Evolutionary conservation across 2,888 invertebrate species (phyloP).

Genomic region (Habrosyne pyritoides): DNA sequence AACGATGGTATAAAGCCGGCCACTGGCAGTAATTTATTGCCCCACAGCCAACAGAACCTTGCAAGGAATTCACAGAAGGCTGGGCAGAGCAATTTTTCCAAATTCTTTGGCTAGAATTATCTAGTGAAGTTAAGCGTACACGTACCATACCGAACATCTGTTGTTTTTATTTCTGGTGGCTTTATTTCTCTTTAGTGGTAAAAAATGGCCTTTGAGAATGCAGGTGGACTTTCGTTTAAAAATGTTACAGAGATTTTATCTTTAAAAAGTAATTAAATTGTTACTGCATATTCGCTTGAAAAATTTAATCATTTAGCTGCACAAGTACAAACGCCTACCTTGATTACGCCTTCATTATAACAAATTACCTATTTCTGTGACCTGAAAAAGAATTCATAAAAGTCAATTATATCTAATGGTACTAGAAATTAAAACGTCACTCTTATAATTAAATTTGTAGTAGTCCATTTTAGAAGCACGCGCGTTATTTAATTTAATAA

Average conservation of each 20-base stretch:
- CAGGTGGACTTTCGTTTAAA: not conserved
- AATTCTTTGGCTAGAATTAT: conserved; percentile 15
- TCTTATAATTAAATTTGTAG: not conserved
- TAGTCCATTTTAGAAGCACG: not conserved
- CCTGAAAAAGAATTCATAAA: not conserved
- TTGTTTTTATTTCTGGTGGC: not conserved
- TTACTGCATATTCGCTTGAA: too few species aligned
- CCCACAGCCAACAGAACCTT: conserved; percentile 9
- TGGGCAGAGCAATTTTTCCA: conserved; percentile 25
- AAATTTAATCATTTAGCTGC: too few species aligned
- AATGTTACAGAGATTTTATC: not conserved
- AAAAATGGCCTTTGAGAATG: not conserved
- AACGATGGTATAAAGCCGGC: conserved; percentile 11
- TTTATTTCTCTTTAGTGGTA: not conserved
- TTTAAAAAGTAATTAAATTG: not conserved
- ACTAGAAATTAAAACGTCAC: not conserved
- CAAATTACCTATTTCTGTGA: not conserved
- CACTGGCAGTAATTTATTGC: conserved; percentile 25
- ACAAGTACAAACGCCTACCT: too few species aligned
- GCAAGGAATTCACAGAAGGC: conserved; percentile 24
- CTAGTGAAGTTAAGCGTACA: not conserved
- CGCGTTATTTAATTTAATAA: not conserved
- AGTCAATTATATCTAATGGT: too few species aligned
- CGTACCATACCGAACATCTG: not conserved
- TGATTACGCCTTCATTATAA: too few species aligned